phyloP scores from a whole-genome alignment of 2,888 invertebrate species.

The Sesia apiformis region DNA sequence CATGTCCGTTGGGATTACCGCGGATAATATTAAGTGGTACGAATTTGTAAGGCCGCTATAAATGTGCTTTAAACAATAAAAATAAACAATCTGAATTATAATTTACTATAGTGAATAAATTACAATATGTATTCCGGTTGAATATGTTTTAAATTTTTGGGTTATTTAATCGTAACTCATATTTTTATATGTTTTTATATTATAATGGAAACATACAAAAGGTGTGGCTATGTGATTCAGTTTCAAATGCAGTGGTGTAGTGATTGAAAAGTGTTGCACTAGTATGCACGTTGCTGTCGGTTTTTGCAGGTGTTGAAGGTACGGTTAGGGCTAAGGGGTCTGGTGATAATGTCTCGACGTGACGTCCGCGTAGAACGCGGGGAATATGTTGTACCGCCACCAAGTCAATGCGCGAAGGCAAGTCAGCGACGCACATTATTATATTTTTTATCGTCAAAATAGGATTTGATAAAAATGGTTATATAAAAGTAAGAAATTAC shows the following conservation, averaged over 20 bases:
- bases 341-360: slow-evolving; percentile 40
- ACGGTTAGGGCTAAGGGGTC: not conserved
- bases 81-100: slow-evolving; percentile 7
- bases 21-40: not conserved
- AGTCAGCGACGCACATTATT: not conserved
- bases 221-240: not conserved
- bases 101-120: slow-evolving; percentile 4
- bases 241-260: not conserved
- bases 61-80: slow-evolving; percentile 1
- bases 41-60: too few relatives aligned
- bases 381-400: slow-evolving; percentile 46
- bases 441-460: too few relatives aligned
- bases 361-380: slow-evolving; percentile 33
- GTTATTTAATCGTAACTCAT: too few relatives aligned
- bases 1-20: slow-evolving; percentile 4
- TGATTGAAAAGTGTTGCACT: not conserved
- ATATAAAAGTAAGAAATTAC: too few relatives aligned
- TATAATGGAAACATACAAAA: too few relatives aligned
- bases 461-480: too few relatives aligned
- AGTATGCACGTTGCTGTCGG: not conserved
- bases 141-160: too few relatives aligned
- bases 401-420: slow-evolving; percentile 61
- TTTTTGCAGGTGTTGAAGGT: not conserved
- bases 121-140: too few relatives aligned
- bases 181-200: too few relatives aligned